Base-by-base conservation (phyloP, 2,888 invertebrate genomes). In the Euplagia quadripunctaria region DNA sequence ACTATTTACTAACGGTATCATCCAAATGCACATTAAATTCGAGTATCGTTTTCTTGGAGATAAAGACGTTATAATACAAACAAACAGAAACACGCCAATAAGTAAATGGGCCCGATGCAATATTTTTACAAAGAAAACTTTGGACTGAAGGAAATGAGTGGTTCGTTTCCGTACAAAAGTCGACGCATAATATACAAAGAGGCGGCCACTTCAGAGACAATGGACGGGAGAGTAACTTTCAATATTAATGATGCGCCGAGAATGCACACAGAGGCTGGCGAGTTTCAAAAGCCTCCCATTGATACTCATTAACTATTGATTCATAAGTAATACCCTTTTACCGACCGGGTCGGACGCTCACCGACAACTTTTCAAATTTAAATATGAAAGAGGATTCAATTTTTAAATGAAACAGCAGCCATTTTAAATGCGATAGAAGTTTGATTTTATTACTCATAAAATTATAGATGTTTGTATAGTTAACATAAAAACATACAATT, bases 281-380 rank as follows among this genome's bases (percentile, higher is more conserved):
- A 93, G 91, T 91, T 93, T 93, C 92, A 93, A 94, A 94, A 93
- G 94, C 92, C 91, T 89, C 88, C 92, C 90, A 94, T 94, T 93
- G 95, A 94, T 94, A 94, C 94, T 95, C 94, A 95, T 95, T 95
- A 94, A 93, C 92, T 95, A 96, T 96, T 94, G 94, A 95, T 94
- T 95, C 94, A 95, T 95, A 95, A 95, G 94, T 95, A 95, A 95
- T 95, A 94, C 94, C 92, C 93, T 94, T 94, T 94, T 92, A 92
- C 92, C 91, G 90, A 90, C 85, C 88, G 84, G 89, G 84, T 86
- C 87, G 87, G 85, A 85, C 88, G 88, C 87, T 83, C 81, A 86
- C 89, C 90, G 88, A 90, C 91, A 93, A 93, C 92, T 94, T 94
- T 94, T 92, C 89, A 93, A 93, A 94, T 94, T 94, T 93, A 92